phyloP scores from a whole-genome alignment of 2,113 vertebrate species.

The Collichthys lucidus region DNA sequence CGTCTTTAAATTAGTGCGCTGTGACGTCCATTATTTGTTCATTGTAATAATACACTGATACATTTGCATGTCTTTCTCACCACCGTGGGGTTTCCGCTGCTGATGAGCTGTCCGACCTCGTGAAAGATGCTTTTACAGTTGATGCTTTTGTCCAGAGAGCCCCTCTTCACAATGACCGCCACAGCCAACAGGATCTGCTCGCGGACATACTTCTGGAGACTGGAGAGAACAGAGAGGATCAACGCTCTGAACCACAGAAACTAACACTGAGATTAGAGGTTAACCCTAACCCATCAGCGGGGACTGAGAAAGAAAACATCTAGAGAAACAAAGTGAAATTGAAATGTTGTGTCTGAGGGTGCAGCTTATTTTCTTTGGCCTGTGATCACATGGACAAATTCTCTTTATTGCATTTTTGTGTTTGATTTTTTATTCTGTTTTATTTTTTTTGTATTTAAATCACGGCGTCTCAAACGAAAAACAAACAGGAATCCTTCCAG shows the following conservation, averaged over 20 bases:
- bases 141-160: constrained; percentile 96
- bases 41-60: neutral
- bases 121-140: constrained; percentile 98
- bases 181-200: constrained; percentile 98
- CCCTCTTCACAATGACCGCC: constrained; percentile 97
- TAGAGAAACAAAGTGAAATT: constrained; percentile 1
- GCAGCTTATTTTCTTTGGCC: constrained; percentile 18
- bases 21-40: neutral
- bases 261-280: neutral
- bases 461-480: neutral
- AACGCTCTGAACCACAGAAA: neutral
- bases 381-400: neutral
- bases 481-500: neutral
- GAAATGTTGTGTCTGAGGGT: neutral
- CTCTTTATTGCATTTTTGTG: neutral
- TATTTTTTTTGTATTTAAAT: neutral
- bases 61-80: constrained; percentile 83
- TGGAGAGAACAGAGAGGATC: constrained; percentile 64
- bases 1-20: neutral
- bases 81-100: constrained; percentile 96
- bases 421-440: neutral
- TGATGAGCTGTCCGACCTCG: constrained; percentile 98
- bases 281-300: neutral
- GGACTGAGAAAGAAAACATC: neutral
- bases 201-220: constrained; percentile 97